phyloP scores from a whole-genome alignment of 2,888 invertebrate species.

The Pelosia muscerda region DNA sequence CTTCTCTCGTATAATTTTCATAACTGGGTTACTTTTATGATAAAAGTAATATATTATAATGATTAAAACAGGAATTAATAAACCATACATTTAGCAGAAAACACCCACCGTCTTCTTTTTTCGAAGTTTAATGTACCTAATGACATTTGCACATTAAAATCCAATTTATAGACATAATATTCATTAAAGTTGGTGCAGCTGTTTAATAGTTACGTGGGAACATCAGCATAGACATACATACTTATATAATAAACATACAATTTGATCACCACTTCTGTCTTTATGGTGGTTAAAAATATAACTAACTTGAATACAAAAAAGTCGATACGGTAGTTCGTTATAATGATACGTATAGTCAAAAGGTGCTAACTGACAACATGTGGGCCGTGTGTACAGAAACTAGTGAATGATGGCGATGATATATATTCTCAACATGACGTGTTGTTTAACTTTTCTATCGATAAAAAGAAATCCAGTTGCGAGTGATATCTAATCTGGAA shows the following conservation, averaged over 20 bases:
- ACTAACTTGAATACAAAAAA: background rate
- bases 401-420: slow-evolving; percentile 26
- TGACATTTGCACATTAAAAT: background rate
- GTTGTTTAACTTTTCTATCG: slow-evolving; percentile 7
- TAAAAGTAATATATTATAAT: no score
- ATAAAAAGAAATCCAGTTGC: slow-evolving; percentile 12
- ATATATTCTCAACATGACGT: slow-evolving; percentile 10
- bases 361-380: slow-evolving; percentile 21
- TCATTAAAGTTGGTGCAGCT: background rate
- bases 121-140: background rate
- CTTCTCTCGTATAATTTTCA: background rate
- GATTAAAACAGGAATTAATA: background rate
- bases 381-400: slow-evolving; percentile 25
- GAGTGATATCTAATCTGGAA: slow-evolving; percentile 9
- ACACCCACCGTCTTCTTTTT: background rate
- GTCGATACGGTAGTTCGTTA: background rate
- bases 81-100: background rate
- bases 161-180: background rate
- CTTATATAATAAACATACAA: background rate
- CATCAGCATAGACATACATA: background rate
- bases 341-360: background rate
- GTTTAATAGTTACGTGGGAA: background rate
- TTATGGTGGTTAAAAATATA: background rate
- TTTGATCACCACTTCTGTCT: no score
- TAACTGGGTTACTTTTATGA: no score